A percentile compares a stretch with the other conserved stretches of the same genome.
phyloP scores from a whole-genome alignment of 1,140 invertebrate species.

The Chionoecetes opilio region DNA sequence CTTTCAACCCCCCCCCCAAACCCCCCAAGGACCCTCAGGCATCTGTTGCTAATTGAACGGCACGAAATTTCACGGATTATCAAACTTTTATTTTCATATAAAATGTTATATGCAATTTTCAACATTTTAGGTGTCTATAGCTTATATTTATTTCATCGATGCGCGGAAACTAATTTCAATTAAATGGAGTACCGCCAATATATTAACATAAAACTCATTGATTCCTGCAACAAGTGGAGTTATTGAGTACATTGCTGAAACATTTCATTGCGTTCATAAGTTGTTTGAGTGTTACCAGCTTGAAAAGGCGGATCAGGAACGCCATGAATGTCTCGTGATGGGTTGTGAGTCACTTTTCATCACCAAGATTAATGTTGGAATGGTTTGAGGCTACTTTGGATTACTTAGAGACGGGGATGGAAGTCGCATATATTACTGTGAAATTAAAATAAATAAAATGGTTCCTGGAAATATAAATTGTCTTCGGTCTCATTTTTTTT shows the following conservation, averaged over 20 bases:
- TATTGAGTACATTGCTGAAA: neutral
- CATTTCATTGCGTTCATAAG: neutral
- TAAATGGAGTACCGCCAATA: neutral
- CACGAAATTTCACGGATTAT: constrained; percentile 30
- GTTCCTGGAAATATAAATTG: no score
- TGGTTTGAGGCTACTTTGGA: neutral
- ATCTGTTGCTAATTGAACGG: constrained; percentile 19
- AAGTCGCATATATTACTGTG: no score
- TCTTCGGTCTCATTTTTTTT: no score
- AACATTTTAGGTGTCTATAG: neutral
- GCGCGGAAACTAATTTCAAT: constrained; percentile 7
- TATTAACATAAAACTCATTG: neutral
- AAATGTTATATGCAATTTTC: neutral
- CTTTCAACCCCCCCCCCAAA: neutral
- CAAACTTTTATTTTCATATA: constrained; percentile 11
- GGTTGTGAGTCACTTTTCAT: neutral
- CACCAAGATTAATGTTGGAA: neutral
- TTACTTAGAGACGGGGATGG: no score
- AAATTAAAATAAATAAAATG: no score
- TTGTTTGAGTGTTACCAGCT: no score
- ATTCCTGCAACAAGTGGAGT: neutral
- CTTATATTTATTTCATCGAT: neutral
- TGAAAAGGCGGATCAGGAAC: no score
- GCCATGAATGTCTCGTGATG: no score
- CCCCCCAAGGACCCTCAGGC: no score